phyloP scores from a whole-genome alignment of 2,113 vertebrate genomes.

The Cryptomyrus ogoouensis region DNA sequence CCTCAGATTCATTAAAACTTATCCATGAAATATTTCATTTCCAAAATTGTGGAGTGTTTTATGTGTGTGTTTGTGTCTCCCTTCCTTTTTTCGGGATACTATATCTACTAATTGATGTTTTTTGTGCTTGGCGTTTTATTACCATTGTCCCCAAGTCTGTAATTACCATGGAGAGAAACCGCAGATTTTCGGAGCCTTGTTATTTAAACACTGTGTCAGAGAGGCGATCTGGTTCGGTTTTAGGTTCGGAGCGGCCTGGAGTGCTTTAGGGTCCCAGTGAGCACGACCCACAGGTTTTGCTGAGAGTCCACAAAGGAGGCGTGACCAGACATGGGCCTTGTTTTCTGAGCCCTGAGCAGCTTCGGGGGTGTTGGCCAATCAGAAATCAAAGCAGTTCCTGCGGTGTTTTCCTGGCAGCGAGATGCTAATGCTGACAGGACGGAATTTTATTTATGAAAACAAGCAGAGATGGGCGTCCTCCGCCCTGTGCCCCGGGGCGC shows the following conservation, averaged over 20 bases:
- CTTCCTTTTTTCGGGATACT: neutral
- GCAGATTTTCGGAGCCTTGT: constrained; percentile 41
- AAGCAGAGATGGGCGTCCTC: constrained; percentile 48
- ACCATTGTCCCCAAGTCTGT: constrained; percentile 38
- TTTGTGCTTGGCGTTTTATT: constrained; percentile 15
- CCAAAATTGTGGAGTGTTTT: neutral
- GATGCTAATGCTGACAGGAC: constrained; percentile 12
- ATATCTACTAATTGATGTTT: neutral
- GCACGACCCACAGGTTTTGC: constrained; percentile 50
- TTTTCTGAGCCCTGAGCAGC: neutral
- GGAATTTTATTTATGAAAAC: constrained; percentile 48
- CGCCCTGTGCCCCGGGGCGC: constrained; percentile 57
- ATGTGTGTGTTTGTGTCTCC: neutral
- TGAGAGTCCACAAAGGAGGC: constrained; percentile 43
- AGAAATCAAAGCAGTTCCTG: constrained; percentile 40
- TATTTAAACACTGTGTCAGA: constrained; percentile 46
- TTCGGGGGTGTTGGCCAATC: constrained; percentile 45
- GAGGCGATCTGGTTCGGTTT: constrained; percentile 43
- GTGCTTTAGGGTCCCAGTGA: constrained; percentile 32
- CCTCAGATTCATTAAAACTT: constrained; percentile 2
- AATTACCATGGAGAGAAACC: constrained; percentile 36
- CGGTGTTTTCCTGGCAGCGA: constrained; percentile 47
- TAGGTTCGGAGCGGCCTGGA: constrained; percentile 21
- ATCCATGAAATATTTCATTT: neutral
- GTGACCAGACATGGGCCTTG: neutral